Evolutionary conservation across 2,113 vertebrate species (phyloP), one percentile per base, ranked within the genome.

Genomic region (Gnathonemus longibarbis): DNA sequence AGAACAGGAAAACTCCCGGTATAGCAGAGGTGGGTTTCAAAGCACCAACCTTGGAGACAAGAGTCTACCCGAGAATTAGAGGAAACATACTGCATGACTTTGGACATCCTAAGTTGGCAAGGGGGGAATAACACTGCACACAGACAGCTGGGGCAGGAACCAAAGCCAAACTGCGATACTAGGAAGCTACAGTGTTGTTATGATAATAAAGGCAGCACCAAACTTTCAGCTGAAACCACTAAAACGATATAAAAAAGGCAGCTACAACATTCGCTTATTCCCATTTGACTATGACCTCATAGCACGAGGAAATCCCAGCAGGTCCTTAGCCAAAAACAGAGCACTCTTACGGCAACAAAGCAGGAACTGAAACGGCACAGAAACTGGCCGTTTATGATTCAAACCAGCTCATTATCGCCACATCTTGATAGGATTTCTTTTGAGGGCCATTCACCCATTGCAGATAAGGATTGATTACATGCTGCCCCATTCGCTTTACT

Each of bases 381-480:
- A n/a, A 42, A 88, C 49, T 13, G 49, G 39, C 31, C 87, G 21
- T 48, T 21, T 45, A 13, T 48, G 15, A 46, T 84, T 56, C n/a
- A 84, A n/a, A 70, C 27, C 87, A 49, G 52, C 77, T 90, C 49
- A 90, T 89, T 83, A 90, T 21, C n/a, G 8, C 13, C 46, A 35
- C n/a, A 66, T 31, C 53, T 9, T 21, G 88, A 91, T 87, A 42
- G 66, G 56, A 46, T 74, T 49, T 45, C 7, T 52, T 88, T 83
- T 58, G 48, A 87, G 84, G 52, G 50, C 46, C 62, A 91, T 90
- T 89, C 91, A 90, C 84, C 91, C 52, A n/a, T 89, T 83, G 56
- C 88, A 91, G 91, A 92, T 91, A 62, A 85, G 50, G 89, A 92
- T 91, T 91, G 92, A 93, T 91, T 91, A 84, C 84, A 19, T 45